phyloP scores from a whole-genome alignment of 1,140 invertebrate genomes.

The Solenopsis fugax region DNA sequence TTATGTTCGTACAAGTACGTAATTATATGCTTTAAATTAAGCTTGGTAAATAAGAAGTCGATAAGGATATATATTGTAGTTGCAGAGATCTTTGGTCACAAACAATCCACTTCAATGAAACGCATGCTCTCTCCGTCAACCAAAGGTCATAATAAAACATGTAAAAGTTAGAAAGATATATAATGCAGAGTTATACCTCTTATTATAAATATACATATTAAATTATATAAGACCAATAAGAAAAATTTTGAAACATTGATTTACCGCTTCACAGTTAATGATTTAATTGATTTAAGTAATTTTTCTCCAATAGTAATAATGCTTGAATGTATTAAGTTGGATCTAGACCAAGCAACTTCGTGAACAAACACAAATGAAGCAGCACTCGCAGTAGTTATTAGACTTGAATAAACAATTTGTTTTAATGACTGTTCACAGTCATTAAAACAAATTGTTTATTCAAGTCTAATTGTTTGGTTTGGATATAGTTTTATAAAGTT shows the following conservation, averaged over 20 bases:
- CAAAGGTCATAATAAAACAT: too few relatives aligned
- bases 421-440: not conserved
- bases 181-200: not conserved
- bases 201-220: too few relatives aligned
- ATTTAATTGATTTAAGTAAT: not conserved
- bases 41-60: too few relatives aligned
- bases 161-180: not conserved
- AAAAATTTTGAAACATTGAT: not conserved
- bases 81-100: too few relatives aligned
- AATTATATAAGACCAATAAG: too few relatives aligned
- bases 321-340: not conserved
- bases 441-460: constrained; percentile 5
- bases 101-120: too few relatives aligned
- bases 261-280: not conserved
- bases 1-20: too few relatives aligned
- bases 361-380: not conserved
- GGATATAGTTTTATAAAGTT: not conserved
- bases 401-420: not conserved
- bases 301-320: not conserved
- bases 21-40: too few relatives aligned
- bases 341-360: not conserved
- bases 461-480: not conserved
- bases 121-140: too few relatives aligned
- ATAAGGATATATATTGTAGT: too few relatives aligned
- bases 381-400: not conserved